These are phyloP conservation scores for Acanthisitta chloris DNA, from an alignment of 2,113 vertebrate species.

Conservation along the genomic window DNA sequence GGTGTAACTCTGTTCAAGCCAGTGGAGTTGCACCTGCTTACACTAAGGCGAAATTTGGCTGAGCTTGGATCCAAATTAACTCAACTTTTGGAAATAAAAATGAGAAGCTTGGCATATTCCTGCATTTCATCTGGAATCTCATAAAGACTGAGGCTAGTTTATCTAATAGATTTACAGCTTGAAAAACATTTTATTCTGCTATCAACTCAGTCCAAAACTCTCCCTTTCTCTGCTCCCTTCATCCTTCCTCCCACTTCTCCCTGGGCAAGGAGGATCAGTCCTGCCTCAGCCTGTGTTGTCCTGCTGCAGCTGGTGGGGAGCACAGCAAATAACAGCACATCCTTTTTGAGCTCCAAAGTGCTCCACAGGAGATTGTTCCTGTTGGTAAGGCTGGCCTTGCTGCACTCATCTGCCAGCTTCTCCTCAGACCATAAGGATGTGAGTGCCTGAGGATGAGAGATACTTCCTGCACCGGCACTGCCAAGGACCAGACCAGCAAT, in stretches of 20 bases:
- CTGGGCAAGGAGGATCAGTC: background rate
- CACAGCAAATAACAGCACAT: background rate
- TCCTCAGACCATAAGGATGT: constrained; percentile 55
- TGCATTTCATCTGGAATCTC: constrained; percentile 42
- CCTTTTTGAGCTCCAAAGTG: background rate
- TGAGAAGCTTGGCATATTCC: background rate
- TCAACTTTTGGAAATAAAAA: constrained; percentile 47
- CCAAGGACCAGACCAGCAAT: background rate
- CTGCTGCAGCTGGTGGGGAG: background rate
- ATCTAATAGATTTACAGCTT: constrained; percentile 55
- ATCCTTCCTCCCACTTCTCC: background rate
- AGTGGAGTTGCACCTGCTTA: constrained; percentile 48
- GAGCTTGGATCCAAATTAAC: constrained; percentile 24
- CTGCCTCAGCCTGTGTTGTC: background rate
- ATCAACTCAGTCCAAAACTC: constrained; percentile 11
- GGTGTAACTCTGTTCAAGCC: constrained; percentile 29
- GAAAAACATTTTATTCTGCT: constrained; percentile 19
- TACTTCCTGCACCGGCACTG: constrained; percentile 37
- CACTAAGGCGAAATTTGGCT: background rate
- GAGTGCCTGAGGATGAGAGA: constrained; percentile 19
- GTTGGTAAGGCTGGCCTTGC: constrained; percentile 11
- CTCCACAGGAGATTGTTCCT: constrained; percentile 5
- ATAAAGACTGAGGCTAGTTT: constrained; percentile 27
- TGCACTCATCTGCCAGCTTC: constrained; percentile 60
- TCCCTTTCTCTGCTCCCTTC: background rate